Evolutionary conservation across 1,140 invertebrate species (phyloP).

Genomic region (Antheraea mylitta): DNA sequence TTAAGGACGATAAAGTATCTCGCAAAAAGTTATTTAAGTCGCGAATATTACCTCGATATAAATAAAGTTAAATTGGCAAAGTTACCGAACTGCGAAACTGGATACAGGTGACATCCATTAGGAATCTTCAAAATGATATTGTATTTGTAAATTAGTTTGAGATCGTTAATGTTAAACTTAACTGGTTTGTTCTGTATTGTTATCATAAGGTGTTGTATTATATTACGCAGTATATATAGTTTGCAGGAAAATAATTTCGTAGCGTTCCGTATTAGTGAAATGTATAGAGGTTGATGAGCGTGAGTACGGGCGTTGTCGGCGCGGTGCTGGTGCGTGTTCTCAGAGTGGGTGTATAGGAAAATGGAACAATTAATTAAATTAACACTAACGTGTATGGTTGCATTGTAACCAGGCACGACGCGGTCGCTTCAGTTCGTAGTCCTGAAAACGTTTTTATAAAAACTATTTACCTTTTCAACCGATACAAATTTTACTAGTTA

Average conservation of each 20-base stretch:
- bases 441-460: not conserved
- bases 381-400: conserved; percentile 66
- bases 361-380: conserved; percentile 74
- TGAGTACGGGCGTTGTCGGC: conserved; percentile 15
- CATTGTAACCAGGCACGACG: conserved; percentile 33
- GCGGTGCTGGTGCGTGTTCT: conserved; percentile 6
- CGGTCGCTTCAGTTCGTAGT: not conserved
- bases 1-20: conserved; percentile 51
- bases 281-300: conserved; percentile 55
- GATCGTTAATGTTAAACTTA: conserved; percentile 24
- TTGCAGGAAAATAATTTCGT: conserved; percentile 16
- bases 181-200: conserved; percentile 5
- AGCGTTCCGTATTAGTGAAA: conserved; percentile 62
- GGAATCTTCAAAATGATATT: conserved; percentile 49
- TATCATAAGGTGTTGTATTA: not conserved
- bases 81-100: conserved; percentile 44
- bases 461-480: not conserved
- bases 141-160: conserved; percentile 43
- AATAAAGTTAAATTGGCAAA: conserved; percentile 78
- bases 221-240: not conserved
- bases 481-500: no score
- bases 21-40: conserved; percentile 60
- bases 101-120: conserved; percentile 61
- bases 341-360: conserved; percentile 27
- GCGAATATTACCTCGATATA: conserved; percentile 63